Evolutionary conservation across 2,797 vertebrate species (phyloP), one percentile per base, ranked within the genome.

Genomic region (Cynopterus sphinx): DNA sequence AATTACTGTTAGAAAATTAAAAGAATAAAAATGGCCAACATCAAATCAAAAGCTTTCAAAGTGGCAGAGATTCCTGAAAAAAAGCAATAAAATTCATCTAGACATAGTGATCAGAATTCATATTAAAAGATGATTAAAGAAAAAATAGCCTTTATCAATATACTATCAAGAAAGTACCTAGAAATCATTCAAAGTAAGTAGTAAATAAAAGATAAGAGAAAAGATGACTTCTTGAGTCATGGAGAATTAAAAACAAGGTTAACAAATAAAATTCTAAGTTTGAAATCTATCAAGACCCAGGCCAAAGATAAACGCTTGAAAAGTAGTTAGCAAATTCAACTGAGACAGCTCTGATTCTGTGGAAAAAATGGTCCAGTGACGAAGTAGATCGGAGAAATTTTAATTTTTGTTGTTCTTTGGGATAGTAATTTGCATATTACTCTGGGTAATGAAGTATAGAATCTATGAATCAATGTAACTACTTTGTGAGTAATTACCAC

Each of bases 1-100:
- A 96, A 95, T 95, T 95, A 95, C 84, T 94, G 36, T 73, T 82
- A 92, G 87, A 92, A 96, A 97, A 96, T 93, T 96, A 96, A 97
- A 91, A 84, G 22, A 90, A 41, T 92, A 96, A 95, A 97, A 98
- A 57, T 95, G 91, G 68, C 71, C 24, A n/a, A 59, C 19, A 77
- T 93, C 86, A 91, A 83, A 93, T 96, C 59, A 86, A 94, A 97
- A 89, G 85, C 51, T 63, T 71, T 93, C n/a, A 67, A 51, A 87
- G 19, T 86, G 43, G 51, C 39, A 96, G 16, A 95, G 92, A 97
- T 92, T 97, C 89, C 79, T 95, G 31, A 95, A 39, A 51, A 78
- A 79, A 0, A 87, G 28, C 3, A 96, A 87, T 89, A 96, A 97
- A 96, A 78, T 91, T 19, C 39, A 57, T 53, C 46, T 57, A 67